A percentile compares a stretch with the other conserved stretches of the same genome.
These are phyloP conservation scores for Motacilla tschutschensis DNA, from an alignment of 2,113 vertebrate species.

Conservation along the genomic window DNA sequence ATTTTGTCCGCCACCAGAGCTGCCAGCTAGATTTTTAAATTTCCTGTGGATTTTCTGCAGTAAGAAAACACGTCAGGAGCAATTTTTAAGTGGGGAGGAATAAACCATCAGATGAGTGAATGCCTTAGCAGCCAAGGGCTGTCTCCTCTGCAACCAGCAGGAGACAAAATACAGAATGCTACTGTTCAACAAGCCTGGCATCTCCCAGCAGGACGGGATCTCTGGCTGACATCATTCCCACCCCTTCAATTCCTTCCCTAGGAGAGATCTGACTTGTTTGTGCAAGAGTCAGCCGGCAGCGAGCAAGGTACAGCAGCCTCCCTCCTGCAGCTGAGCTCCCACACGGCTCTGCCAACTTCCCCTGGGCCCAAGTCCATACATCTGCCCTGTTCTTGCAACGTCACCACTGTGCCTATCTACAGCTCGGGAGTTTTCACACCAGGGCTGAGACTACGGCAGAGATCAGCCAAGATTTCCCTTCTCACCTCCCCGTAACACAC, in stretches of 20 bases:
- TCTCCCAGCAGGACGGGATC: background rate
- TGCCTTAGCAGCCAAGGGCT: background rate
- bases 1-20: background rate
- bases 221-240: background rate
- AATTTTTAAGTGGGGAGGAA: background rate
- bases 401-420: background rate
- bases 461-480: background rate
- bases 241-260: background rate
- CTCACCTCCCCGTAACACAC: accelerated
- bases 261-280: background rate
- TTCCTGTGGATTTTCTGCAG: background rate
- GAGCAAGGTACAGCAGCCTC: background rate
- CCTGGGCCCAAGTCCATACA: background rate
- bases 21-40: background rate
- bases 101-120: background rate
- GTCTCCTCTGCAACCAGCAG: background rate
- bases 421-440: background rate
- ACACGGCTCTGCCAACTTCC: background rate
- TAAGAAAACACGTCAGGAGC: background rate
- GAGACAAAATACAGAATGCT: background rate
- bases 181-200: background rate
- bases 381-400: background rate
- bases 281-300: background rate
- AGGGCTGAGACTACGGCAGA: accelerated
- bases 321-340: background rate